These are phyloP conservation scores for Helogale parvula DNA, from an alignment of 2,113 vertebrate species.

Conservation along the genomic window DNA sequence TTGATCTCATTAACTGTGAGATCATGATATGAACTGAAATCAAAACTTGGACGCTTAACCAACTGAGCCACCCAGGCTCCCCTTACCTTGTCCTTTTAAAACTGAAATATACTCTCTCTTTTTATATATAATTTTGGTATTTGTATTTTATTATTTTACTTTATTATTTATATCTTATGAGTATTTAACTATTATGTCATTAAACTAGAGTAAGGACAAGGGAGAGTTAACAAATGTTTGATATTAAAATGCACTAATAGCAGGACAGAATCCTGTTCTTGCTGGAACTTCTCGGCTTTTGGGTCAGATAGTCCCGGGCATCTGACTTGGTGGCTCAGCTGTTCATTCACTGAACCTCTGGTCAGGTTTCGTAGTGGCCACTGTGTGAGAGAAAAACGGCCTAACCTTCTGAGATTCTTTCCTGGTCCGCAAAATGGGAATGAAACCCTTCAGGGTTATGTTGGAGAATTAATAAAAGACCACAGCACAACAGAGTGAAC, in stretches of 20 bases:
- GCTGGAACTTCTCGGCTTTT: neutral
- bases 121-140: slow-evolving; percentile 17
- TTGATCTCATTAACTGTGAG: too few species aligned
- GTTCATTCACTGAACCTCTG: neutral
- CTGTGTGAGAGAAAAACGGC: neutral
- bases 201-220: neutral
- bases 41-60: too few species aligned
- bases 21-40: too few species aligned
- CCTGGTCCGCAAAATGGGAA: neutral
- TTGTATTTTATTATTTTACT: neutral
- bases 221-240: neutral
- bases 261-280: neutral
- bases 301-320: neutral
- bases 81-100: slow-evolving; percentile 19
- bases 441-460: neutral
- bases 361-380: neutral
- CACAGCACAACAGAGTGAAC: neutral
- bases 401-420: neutral
- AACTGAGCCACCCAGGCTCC: too few species aligned
- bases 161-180: neutral
- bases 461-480: neutral
- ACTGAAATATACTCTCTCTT: neutral
- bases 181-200: neutral
- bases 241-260: neutral
- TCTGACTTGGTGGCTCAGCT: neutral